Evolutionary conservation across 2,797 vertebrate genomes (phyloP).

Genomic region (Hyperoplus immaculatus): DNA sequence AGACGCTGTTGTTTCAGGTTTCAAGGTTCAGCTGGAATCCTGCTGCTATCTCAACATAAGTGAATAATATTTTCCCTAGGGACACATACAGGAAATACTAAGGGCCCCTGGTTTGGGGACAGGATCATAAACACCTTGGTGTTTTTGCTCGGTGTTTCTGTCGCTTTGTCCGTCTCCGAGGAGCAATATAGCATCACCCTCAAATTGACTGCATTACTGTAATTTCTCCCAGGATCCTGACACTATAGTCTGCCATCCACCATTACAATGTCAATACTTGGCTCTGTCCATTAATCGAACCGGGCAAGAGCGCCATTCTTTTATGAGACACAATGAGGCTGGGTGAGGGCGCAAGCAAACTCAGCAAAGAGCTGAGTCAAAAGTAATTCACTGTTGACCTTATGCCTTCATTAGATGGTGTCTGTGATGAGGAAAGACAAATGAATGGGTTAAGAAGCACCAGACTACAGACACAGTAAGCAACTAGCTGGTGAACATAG

Average conservation of each 20-base stretch:
- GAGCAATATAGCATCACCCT: slow-evolving; percentile 59
- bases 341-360: slow-evolving; percentile 29
- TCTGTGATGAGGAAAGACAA: background rate
- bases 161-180: slow-evolving; percentile 64
- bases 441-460: no score
- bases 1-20: slow-evolving; percentile 65
- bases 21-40: slow-evolving; percentile 65
- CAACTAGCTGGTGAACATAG: no score
- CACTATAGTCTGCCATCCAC: slow-evolving; percentile 36
- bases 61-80: slow-evolving; percentile 61
- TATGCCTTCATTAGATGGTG: background rate
- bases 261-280: slow-evolving; percentile 60
- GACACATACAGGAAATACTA: slow-evolving; percentile 64
- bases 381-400: slow-evolving; percentile 8
- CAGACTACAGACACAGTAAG: no score
- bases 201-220: slow-evolving; percentile 51
- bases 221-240: slow-evolving; percentile 58
- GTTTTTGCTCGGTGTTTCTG: slow-evolving; percentile 59
- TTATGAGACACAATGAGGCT: slow-evolving; percentile 51
- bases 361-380: slow-evolving; percentile 34
- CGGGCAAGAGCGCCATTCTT: slow-evolving; percentile 15
- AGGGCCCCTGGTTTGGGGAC: slow-evolving; percentile 44
- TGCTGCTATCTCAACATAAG: slow-evolving; percentile 49
- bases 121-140: slow-evolving; percentile 67
- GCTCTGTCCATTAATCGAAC: slow-evolving; percentile 57